Evolutionary conservation across 2,113 vertebrate genomes (phyloP).

Genomic region (Aleadryas rufinucha): DNA sequence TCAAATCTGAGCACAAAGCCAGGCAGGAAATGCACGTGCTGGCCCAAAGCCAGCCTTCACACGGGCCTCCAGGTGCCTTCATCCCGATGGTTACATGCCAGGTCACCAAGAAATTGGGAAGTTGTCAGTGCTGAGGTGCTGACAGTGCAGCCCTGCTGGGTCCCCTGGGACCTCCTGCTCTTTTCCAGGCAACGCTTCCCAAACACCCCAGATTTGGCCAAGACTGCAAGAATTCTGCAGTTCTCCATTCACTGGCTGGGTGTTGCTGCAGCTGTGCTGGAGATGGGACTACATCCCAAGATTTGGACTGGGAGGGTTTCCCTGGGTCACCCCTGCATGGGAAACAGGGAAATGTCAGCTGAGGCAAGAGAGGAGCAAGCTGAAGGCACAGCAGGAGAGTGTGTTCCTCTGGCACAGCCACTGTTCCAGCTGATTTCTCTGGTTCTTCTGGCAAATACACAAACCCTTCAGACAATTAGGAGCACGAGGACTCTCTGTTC

Average conservation of each 20-base stretch:
- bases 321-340: neutral
- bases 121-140: neutral
- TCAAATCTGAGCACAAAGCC: neutral
- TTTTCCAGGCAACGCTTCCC: fast-evolving
- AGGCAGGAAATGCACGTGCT: fast-evolving
- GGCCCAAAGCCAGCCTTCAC: neutral
- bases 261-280: neutral
- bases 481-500: neutral
- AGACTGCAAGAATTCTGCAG: neutral
- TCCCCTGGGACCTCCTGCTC: neutral
- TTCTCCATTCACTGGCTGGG: neutral
- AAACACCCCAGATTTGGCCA: fast-evolving
- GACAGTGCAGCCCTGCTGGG: neutral
- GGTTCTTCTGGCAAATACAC: neutral
- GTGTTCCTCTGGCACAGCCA: neutral
- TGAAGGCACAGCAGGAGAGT: neutral
- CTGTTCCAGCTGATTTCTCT: neutral
- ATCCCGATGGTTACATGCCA: fast-evolving
- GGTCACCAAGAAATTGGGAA: neutral
- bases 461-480: neutral
- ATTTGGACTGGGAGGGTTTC: neutral
- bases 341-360: neutral
- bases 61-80: neutral
- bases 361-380: neutral
- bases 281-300: neutral